Evolutionary conservation across 2,888 invertebrate species (phyloP).

Genomic region (Andrena hattorfiana): DNA sequence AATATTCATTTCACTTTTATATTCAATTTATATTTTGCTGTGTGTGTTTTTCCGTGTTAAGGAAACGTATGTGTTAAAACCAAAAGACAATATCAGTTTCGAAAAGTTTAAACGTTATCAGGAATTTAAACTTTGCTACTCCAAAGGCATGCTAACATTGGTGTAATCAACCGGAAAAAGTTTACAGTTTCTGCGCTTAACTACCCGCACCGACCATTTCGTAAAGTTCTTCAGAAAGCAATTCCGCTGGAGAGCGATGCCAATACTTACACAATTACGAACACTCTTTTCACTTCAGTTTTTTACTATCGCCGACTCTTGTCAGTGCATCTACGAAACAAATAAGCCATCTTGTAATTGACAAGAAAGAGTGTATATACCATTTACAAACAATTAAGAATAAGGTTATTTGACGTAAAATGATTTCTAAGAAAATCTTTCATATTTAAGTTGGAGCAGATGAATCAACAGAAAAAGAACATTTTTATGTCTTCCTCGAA

Average conservation of each 20-base stretch:
- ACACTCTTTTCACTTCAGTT: neutral
- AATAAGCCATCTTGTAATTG: too few species aligned
- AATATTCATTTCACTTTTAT: too few species aligned
- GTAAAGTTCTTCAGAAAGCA: conserved; percentile 44
- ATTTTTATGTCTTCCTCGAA: too few species aligned
- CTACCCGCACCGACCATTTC: conserved; percentile 5
- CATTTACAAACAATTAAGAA: neutral
- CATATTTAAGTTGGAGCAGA: too few species aligned
- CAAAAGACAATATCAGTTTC: conserved; percentile 3
- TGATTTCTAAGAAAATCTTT: neutral
- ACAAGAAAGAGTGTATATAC: too few species aligned
- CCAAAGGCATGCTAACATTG: conserved; percentile 26
- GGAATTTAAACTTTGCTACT: conserved; percentile 31
- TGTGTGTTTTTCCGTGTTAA: neutral
- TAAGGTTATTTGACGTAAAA: neutral
- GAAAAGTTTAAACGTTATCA: conserved; percentile 21
- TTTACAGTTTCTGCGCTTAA: conserved; percentile 34
- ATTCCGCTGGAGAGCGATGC: conserved; percentile 15
- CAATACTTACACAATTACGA: neutral
- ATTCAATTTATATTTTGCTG: too few species aligned
- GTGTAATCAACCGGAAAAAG: conserved; percentile 41
- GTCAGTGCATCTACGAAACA: neutral
- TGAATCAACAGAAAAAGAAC: too few species aligned
- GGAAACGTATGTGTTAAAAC: too few species aligned
- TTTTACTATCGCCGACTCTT: neutral